Evolutionary conservation across 2,113 vertebrate genomes (phyloP), one percentile per base, ranked within the genome.

Genomic region (Poicephalus gulielmi): DNA sequence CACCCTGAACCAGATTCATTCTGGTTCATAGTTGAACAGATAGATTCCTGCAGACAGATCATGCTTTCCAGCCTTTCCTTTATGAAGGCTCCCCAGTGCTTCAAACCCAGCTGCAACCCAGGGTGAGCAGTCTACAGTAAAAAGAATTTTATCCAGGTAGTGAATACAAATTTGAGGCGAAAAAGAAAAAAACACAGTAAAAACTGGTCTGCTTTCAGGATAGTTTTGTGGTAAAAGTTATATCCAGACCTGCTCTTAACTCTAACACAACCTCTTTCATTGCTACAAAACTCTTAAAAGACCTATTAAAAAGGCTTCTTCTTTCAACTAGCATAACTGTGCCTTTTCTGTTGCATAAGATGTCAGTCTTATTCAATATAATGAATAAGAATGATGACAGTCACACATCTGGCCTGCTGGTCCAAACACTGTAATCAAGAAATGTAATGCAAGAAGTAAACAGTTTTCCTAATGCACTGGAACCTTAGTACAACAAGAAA

Each of bases 11-110:
- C n/a, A 35, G 33, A 24, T 64, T 92, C 47, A 73, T 78, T 94
- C n/a, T 94, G 39, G 80, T 93, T 89, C 88, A 78, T 28, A 93
- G 86, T 17, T 84, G 84, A 95, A 92, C 10, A 94, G 63, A 68
- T 15, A 80, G 80, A 92, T 73, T 74, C 62, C 62, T 87, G 81
- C 86, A 88, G 80, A 89, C 17, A 90, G 49, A 93, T 63, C 37
- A 74, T 70, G 66, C 50, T 95, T 95, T 92, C 28, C 46, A 95
- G 57, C 44, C 41, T 83, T 95, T 95, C n/a, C 13, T 92, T 96
- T 86, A 78, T 28, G 47, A 94, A 85, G 43, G 23, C 9, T 88
- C 37, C 75, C 76, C 71, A 79, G 66, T 59, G 43, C 37, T 88
- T 88, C 75, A 95, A 76, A 85, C 43, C 15, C 47, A 88, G 13